Evolutionary conservation across 2,888 invertebrate species (phyloP).

Genomic region (Cosmia trapezina): DNA sequence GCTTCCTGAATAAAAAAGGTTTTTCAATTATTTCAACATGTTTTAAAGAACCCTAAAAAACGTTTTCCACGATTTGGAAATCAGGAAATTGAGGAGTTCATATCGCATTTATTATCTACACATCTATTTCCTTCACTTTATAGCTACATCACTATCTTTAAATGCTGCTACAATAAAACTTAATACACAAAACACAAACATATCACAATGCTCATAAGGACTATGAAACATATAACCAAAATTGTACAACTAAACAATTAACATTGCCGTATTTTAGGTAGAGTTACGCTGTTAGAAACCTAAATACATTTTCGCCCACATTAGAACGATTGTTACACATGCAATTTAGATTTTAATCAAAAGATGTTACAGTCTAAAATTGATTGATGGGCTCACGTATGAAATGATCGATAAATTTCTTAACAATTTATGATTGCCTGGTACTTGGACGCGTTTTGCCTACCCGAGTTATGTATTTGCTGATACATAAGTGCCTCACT

Average conservation of each 20-base stretch:
- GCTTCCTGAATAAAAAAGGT: conserved; percentile 3
- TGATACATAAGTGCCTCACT: conserved; percentile 9
- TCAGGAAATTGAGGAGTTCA: conserved; percentile 72
- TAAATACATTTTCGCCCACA: conserved; percentile 47
- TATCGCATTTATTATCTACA: conserved; percentile 65
- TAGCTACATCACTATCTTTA: conserved; percentile 31
- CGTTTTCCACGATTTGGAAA: conserved; percentile 72
- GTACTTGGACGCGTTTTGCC: conserved; percentile 62
- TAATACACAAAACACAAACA: conserved; percentile 22
- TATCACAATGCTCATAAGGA: not conserved
- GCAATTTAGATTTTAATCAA: conserved; percentile 46
- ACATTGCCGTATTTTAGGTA: conserved; percentile 36
- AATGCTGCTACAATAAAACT: conserved; percentile 3
- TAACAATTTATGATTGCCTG: conserved; percentile 67
- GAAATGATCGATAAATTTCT: conserved; percentile 65
- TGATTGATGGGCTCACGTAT: conserved; percentile 40
- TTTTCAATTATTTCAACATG: not conserved
- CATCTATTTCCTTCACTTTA: conserved; percentile 68
- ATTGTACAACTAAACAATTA: not conserved
- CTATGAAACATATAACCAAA: conserved; percentile 7
- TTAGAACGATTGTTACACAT: conserved; percentile 40
- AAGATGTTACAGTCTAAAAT: conserved; percentile 47
- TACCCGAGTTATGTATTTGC: conserved; percentile 38
- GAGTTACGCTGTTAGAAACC: conserved; percentile 61
- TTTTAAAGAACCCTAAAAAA: conserved; percentile 65